These are phyloP conservation scores for Calliphora vicina DNA, from an alignment of 1,140 invertebrate species.

Conservation along the genomic window DNA sequence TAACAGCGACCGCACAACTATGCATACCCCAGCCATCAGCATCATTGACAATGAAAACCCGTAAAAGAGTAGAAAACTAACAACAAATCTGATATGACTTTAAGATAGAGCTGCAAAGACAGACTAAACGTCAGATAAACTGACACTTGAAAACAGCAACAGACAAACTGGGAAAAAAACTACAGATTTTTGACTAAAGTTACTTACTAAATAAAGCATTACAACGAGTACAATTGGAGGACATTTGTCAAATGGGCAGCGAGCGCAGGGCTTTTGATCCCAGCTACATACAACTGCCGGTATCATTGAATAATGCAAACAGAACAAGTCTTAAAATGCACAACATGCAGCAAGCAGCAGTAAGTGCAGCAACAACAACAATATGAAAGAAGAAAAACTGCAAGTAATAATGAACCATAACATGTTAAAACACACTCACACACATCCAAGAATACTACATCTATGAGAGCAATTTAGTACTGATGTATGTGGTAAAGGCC, in stretches of 20 bases:
- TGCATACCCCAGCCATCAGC: not conserved
- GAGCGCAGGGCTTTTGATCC: not conserved
- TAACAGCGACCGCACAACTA: not conserved
- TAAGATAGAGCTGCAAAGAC: not conserved
- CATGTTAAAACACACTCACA: not conserved
- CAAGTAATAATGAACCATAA: not conserved
- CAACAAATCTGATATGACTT: slow-evolving; percentile 13
- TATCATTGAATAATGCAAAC: not conserved
- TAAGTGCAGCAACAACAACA: not conserved
- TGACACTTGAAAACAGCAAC: not conserved
- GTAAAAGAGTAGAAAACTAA: not conserved
- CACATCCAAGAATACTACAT: no score
- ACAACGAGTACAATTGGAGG: not conserved
- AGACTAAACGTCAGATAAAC: not conserved
- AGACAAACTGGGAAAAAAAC: not conserved
- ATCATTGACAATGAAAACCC: not conserved
- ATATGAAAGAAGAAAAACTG: not conserved
- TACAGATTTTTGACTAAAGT: not conserved
- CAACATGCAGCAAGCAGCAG: not conserved
- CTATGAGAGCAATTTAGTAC: not conserved
- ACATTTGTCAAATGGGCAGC: slow-evolving; percentile 6
- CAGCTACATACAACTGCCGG: not conserved
- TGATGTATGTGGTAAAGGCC: slow-evolving; percentile 11
- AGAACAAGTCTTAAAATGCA: slow-evolving; percentile 21
- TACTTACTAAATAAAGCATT: not conserved